These are phyloP conservation scores for Hydrotaea cyrtoneurina DNA, from an alignment of 2,888 invertebrate species.

Conservation along the genomic window DNA sequence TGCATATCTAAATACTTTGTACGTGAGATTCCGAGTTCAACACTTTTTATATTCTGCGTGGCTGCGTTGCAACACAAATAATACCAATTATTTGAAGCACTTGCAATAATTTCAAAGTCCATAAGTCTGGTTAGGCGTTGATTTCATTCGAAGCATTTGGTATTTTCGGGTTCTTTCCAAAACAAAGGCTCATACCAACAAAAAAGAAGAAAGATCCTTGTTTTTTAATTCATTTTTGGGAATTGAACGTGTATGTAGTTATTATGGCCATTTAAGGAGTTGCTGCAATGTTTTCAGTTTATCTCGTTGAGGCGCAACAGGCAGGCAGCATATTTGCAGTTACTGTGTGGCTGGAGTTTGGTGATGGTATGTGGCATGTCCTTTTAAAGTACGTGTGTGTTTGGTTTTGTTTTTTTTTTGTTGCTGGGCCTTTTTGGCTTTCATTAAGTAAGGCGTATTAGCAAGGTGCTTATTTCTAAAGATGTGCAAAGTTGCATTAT, in stretches of 20 bases:
- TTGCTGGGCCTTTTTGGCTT: neutral
- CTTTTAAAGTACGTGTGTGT: constrained; percentile 1
- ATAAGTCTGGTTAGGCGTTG: constrained; percentile 29
- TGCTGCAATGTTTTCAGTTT: constrained; percentile 56
- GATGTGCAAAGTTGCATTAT: constrained; percentile 62
- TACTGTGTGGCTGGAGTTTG: constrained; percentile 29
- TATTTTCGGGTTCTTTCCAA: neutral
- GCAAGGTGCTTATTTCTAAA: constrained; percentile 67
- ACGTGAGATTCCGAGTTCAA: neutral
- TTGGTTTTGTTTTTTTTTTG: neutral
- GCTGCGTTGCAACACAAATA: constrained; percentile 39
- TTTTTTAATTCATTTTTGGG: constrained; percentile 29
- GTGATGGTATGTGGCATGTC: constrained; percentile 11
- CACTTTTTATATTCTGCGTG: constrained; percentile 15
- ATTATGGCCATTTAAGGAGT: constrained; percentile 62
- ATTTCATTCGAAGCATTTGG: constrained; percentile 26
- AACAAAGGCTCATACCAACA: constrained; percentile 12
- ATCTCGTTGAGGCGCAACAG: constrained; percentile 20
- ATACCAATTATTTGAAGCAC: constrained; percentile 61
- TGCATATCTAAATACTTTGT: constrained; percentile 25
- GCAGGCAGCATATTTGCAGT: constrained; percentile 28
- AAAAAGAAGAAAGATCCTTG: constrained; percentile 5
- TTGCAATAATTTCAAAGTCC: constrained; percentile 55
- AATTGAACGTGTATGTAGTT: constrained; percentile 43
- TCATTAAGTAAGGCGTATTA: constrained; percentile 64